phyloP scores from a whole-genome alignment of 2,797 vertebrate species.

The Natrix natrix region DNA sequence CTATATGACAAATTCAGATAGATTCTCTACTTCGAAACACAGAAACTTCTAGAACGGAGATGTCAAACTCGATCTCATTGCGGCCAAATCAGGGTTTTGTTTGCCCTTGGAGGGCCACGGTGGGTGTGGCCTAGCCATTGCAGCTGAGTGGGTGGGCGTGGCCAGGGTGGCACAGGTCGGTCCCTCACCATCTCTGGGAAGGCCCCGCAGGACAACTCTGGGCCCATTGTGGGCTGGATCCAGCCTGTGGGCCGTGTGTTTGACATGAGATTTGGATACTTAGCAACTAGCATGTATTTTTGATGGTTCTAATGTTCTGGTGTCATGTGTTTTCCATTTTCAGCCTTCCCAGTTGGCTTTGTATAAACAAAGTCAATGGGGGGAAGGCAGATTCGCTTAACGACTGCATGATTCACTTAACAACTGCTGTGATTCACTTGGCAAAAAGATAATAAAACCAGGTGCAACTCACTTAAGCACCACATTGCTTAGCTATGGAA shows the following conservation, averaged over 20 bases:
- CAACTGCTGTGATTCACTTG: not conserved
- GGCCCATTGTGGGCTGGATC: too few relatives aligned
- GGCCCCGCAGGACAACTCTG: too few relatives aligned
- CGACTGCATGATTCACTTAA: not conserved
- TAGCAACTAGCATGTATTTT: not conserved
- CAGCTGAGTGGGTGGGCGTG: too few relatives aligned
- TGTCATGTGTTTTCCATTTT: not conserved
- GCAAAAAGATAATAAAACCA: too few relatives aligned
- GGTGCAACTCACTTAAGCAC: too few relatives aligned
- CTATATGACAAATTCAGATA: not conserved
- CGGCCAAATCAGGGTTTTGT: too few relatives aligned
- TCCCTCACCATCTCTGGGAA: accelerated
- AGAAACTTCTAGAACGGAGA: not conserved
- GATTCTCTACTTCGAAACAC: not conserved
- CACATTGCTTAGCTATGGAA: too few relatives aligned
- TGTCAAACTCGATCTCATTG: too few relatives aligned
- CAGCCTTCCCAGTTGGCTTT: not conserved
- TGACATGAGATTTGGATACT: not conserved
- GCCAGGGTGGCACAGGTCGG: too few relatives aligned
- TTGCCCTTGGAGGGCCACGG: too few relatives aligned
- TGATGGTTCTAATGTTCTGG: not conserved
- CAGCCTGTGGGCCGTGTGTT: too few relatives aligned
- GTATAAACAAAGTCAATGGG: not conserved
- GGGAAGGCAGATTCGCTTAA: not conserved
- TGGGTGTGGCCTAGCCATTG: too few relatives aligned